phyloP scores from a whole-genome alignment of 2,888 invertebrate species.

The Cosmopolites sordidus region DNA sequence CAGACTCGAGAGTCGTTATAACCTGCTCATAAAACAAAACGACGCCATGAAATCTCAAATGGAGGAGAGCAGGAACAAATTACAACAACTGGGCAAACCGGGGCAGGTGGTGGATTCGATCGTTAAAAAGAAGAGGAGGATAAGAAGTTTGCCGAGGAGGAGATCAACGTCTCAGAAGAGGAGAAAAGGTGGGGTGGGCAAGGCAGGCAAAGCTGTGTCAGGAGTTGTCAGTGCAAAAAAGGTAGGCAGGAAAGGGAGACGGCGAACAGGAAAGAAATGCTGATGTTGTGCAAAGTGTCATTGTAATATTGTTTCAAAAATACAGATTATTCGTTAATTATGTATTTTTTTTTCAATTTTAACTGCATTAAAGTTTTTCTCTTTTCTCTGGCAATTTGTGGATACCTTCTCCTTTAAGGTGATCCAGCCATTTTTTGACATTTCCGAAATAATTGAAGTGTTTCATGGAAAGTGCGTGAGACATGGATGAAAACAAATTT shows the following conservation, averaged over 20 bases:
- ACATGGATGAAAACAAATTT: too few species aligned
- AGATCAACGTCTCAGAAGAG: background rate
- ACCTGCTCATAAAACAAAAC: conserved; percentile 7
- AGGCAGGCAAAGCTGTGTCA: background rate
- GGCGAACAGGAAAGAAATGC: background rate
- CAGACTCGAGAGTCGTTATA: conserved; percentile 8
- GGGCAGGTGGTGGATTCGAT: background rate
- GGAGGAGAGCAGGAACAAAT: conserved; percentile 7
- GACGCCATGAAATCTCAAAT: conserved; percentile 4
- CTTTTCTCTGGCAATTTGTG: too few species aligned
- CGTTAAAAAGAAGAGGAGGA: background rate
- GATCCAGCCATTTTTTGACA: too few species aligned
- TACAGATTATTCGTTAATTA: too few species aligned
- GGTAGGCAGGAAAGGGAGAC: background rate
- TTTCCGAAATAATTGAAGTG: too few species aligned
- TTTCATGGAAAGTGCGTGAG: too few species aligned
- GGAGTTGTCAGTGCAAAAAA: background rate
- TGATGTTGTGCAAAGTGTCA: too few species aligned
- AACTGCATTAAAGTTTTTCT: too few species aligned
- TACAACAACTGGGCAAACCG: background rate
- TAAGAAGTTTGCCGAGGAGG: background rate
- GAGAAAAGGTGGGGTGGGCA: background rate
- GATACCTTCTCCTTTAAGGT: too few species aligned
- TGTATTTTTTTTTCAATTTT: too few species aligned
- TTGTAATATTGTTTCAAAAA: too few species aligned